These are phyloP conservation scores for Anolis apletophallus DNA, from an alignment of 2,797 vertebrate genomes.

Conservation along the genomic window DNA sequence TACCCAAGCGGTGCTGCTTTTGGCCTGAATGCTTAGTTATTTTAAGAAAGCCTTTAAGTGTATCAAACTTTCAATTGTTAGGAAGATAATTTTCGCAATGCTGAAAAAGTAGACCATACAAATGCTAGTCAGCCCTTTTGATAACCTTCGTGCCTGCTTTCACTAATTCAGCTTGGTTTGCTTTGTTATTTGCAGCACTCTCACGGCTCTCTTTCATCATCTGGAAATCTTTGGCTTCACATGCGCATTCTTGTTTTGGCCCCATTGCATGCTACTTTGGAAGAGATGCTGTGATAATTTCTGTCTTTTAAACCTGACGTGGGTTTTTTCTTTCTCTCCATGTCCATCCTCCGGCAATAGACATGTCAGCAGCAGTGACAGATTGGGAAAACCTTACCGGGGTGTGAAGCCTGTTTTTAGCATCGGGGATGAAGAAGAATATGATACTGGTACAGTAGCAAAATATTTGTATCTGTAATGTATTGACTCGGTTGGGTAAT, in stretches of 20 bases:
- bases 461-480: neutral
- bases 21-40: neutral
- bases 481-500: too few species aligned
- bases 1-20: neutral
- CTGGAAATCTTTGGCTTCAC: constrained; percentile 39
- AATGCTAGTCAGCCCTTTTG: constrained; percentile 27
- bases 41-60: neutral
- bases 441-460: constrained; percentile 89
- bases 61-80: constrained; percentile 28
- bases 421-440: constrained; percentile 97
- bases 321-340: constrained; percentile 18
- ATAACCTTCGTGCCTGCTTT: constrained; percentile 42
- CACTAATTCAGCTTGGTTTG: constrained; percentile 55
- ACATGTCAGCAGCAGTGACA: constrained; percentile 97
- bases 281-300: neutral
- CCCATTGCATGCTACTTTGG: constrained; percentile 31
- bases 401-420: constrained; percentile 99
- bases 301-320: constrained; percentile 16
- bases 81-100: constrained; percentile 22
- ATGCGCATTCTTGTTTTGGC: constrained; percentile 43
- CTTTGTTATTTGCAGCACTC: constrained; percentile 56
- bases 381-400: constrained; percentile 95
- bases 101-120: constrained; percentile 26
- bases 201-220: constrained; percentile 59
- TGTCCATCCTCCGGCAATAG: constrained; percentile 73